These are phyloP conservation scores for Acronicta leporina DNA, from an alignment of 2,888 invertebrate genomes.

Conservation along the genomic window DNA sequence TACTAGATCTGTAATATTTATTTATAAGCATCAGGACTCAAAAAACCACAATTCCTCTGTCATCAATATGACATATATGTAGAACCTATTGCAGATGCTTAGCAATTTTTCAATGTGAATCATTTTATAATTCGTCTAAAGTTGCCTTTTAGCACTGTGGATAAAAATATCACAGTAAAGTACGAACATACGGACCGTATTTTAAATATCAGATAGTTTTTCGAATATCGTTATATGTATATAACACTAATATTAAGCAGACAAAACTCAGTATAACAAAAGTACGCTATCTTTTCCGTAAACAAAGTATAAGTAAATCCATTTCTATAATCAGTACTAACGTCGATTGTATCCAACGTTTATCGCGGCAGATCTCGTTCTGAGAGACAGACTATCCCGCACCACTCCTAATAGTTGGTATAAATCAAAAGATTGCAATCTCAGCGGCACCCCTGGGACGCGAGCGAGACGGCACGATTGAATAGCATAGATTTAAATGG, in stretches of 20 bases:
- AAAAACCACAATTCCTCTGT: no score
- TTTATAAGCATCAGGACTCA: neutral
- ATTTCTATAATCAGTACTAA: constrained; percentile 85
- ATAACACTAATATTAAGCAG: constrained; percentile 4
- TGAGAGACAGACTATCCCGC: constrained; percentile 85
- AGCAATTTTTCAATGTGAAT: no score
- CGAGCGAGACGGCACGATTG: constrained; percentile 89
- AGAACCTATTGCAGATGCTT: no score
- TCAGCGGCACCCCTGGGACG: constrained; percentile 88
- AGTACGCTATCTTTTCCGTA: constrained; percentile 29
- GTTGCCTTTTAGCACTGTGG: no score
- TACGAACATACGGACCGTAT: no score
- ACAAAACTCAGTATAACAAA: constrained; percentile 21
- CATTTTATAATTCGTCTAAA: no score
- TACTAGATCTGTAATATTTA: no score
- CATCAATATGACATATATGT: no score
- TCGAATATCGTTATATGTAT: no score
- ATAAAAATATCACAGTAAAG: no score
- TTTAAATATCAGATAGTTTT: no score
- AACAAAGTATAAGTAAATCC: constrained; percentile 73
- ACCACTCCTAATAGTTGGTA: constrained; percentile 88
- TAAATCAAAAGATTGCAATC: constrained; percentile 90
- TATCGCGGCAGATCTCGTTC: constrained; percentile 82
- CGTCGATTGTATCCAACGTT: constrained; percentile 81
- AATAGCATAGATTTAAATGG: constrained; percentile 89